A percentile compares a stretch with the other conserved stretches of the same genome.
Conservation (phyloP, 2,888 invertebrate species). For the Teleiodes luculella region DNA sequence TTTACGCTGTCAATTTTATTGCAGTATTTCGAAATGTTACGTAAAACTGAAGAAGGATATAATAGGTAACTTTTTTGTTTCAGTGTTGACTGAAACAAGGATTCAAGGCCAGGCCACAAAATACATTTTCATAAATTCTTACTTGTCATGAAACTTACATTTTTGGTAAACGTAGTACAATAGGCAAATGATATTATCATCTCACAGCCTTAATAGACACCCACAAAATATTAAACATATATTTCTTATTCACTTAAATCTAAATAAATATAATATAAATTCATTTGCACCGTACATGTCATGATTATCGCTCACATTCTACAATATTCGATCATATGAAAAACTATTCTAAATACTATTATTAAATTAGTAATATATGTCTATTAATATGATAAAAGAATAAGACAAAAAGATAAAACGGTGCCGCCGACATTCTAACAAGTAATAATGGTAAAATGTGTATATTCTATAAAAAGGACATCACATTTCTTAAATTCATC, state of each 20-base stretch:
- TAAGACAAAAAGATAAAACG: neutral
- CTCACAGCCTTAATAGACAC: slow-evolving; percentile 29
- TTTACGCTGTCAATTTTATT: too few relatives aligned
- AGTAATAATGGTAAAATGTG: neutral
- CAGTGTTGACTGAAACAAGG: too few relatives aligned
- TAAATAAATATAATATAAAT: slow-evolving; percentile 27
- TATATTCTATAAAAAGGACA: neutral
- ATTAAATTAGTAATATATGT: neutral
- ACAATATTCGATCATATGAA: slow-evolving; percentile 16
- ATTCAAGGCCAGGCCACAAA: too few relatives aligned
- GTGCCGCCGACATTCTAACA: neutral
- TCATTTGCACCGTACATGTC: slow-evolving; percentile 36
- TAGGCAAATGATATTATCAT: slow-evolving; percentile 44
- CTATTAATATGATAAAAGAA: too few relatives aligned
- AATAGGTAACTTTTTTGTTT: too few relatives aligned
- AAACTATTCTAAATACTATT: slow-evolving; percentile 6
- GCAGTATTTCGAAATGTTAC: too few relatives aligned
- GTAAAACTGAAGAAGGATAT: too few relatives aligned
- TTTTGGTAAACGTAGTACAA: slow-evolving; percentile 41
- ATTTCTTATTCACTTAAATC: slow-evolving; percentile 12
- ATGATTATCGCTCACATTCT: slow-evolving; percentile 50
- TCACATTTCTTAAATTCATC: slow-evolving; percentile 5
- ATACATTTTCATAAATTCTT: neutral
- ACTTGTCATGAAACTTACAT: slow-evolving; percentile 4
- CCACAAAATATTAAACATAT: neutral